These are phyloP conservation scores for Nephrotoma guestfalica DNA, from an alignment of 2,888 invertebrate genomes.

Conservation along the genomic window DNA sequence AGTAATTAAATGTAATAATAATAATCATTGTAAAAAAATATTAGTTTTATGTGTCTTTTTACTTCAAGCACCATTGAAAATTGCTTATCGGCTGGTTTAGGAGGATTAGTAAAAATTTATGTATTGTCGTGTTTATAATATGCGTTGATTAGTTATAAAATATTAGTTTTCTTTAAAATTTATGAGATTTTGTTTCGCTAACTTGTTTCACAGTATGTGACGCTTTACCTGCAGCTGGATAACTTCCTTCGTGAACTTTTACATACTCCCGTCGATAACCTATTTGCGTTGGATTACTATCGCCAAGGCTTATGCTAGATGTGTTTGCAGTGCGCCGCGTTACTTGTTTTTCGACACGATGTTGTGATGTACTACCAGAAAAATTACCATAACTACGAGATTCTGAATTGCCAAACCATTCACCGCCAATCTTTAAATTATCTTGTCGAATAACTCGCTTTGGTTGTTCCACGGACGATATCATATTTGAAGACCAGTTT, in stretches of 20 bases:
- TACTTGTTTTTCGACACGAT: slow-evolving; percentile 18
- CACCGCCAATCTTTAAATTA: slow-evolving; percentile 55
- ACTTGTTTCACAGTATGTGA: slow-evolving; percentile 32
- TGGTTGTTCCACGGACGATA: slow-evolving; percentile 42
- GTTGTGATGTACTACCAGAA: slow-evolving; percentile 21
- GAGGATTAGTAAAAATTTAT: background rate
- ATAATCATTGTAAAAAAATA: background rate
- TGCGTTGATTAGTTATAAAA: background rate
- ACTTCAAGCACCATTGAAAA: background rate
- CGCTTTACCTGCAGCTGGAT: slow-evolving; percentile 46
- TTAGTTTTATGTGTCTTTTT: background rate
- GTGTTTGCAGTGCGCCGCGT: slow-evolving; percentile 44
- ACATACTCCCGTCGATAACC: slow-evolving; percentile 66
- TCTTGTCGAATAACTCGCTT: slow-evolving; percentile 46
- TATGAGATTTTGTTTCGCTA: slow-evolving; percentile 70
- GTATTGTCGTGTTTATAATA: background rate
- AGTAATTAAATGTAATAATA: background rate
- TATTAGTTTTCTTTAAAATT: slow-evolving; percentile 47
- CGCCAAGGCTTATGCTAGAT: slow-evolving; percentile 65
- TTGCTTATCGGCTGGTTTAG: background rate
- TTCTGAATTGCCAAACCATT: slow-evolving; percentile 59
- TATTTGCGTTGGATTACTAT: slow-evolving; percentile 36
- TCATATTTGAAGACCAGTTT: slow-evolving; percentile 37
- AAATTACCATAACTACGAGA: slow-evolving; percentile 55
- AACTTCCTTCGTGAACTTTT: slow-evolving; percentile 53